These are phyloP conservation scores for Pocillopora meandrina DNA, from an alignment of 92 coral and sea anemone genomes.

Conservation along the genomic window DNA sequence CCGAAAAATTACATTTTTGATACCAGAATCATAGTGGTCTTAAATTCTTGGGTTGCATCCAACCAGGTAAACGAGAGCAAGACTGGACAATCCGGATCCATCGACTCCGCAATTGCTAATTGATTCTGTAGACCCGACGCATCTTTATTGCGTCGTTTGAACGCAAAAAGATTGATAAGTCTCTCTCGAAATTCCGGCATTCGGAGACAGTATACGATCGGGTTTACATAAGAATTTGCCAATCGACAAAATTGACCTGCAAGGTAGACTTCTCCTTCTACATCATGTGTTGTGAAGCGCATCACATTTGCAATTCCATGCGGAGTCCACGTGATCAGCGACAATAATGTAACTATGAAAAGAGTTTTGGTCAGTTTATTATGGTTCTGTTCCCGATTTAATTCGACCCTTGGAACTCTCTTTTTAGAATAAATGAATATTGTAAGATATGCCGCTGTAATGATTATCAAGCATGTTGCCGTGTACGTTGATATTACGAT, in stretches of 20 bases:
- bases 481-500: not conserved
- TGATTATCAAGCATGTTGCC: not conserved
- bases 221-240: slow-evolving; percentile 13
- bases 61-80: not conserved
- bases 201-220: not conserved
- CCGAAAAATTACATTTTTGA: not conserved
- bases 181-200: slow-evolving; percentile 7
- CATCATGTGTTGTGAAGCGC: not conserved
- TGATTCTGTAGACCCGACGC: not conserved
- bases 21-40: not conserved
- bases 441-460: not conserved
- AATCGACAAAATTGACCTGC: slow-evolving; percentile 1
- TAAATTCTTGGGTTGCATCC: not conserved
- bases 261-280: not conserved
- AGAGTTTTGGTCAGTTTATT: slow-evolving; percentile 11
- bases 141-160: not conserved
- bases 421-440: not conserved
- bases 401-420: not conserved
- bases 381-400: not conserved
- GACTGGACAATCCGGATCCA: not conserved
- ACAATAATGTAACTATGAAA: slow-evolving; percentile 6
- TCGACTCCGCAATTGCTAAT: not conserved
- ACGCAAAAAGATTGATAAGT: not conserved
- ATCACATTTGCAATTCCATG: not conserved
- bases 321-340: not conserved